Base-by-base conservation (phyloP, 92 coral and sea anemone species). In the Blastomussa wellsi region DNA sequence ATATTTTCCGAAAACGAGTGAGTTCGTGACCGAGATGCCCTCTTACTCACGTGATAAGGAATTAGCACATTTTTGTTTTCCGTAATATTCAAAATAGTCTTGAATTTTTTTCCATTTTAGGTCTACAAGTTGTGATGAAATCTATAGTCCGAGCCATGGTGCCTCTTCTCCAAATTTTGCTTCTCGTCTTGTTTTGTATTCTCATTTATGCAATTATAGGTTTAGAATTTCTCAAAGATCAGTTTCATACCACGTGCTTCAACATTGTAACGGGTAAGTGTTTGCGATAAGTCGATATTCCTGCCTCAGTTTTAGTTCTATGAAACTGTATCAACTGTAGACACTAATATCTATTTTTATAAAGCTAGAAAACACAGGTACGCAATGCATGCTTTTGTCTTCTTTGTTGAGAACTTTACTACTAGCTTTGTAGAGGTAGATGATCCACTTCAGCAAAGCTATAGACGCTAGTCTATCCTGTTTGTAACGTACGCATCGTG, bases 101-200 rank as follows among this genome's bases (percentile, higher is more conserved):
- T 17, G 11, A 14, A 5, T 64, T 28, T 57, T 72, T 76, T 48
- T 41, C 41, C 14, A 22, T 72, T 78, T 53, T 6, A 97, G 99
- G 99, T 84, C 86, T 97, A 19, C 99, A 97, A 88, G 99, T 97
- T 59, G 99, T 97, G 44, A 97, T 97, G 99, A 97, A 97, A 83
- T 97, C 99, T 28, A 97, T 97, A 39, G 92, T 96, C 59, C 92
- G 99, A 26, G 99, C 99, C 28, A 97, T 97, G 99, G 95, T 97
- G 17, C 99, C 99, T 19, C 89, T 97, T 22, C 88, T 97, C 10
- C 99, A 97, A 78, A 93, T 97, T 22, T 95, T 94, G 9, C 86
- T 97, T 9, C 86, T 97, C 15, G 94, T 93, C 26, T 72, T 96
- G 69, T 96, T 96, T 88, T 95, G 95, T 41, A 96, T 96, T 41